Conservation (phyloP, 2,888 invertebrate species). For the Autographa pulchrina region DNA sequence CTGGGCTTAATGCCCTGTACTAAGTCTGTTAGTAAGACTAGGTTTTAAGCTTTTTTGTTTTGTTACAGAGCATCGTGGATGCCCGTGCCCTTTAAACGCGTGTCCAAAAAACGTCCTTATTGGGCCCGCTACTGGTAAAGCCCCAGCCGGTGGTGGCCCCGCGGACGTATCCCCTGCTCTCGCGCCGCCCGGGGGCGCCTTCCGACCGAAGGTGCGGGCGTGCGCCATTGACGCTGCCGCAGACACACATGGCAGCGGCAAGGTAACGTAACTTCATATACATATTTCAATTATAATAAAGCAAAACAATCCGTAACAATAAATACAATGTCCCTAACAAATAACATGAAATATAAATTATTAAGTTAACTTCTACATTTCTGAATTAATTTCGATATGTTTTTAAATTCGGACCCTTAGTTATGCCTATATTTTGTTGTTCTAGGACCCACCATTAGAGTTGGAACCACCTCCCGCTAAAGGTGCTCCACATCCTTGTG, state of each 20-base stretch:
- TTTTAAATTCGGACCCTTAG: background rate
- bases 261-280: conserved; percentile 70
- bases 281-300: background rate
- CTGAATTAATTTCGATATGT: background rate
- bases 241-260: conserved; percentile 85
- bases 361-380: background rate
- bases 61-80: conserved; percentile 89
- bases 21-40: background rate
- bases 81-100: conserved; percentile 97
- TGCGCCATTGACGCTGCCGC: conserved; percentile 80
- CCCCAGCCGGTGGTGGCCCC: conserved; percentile 93
- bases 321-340: too few relatives aligned
- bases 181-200: conserved; percentile 87
- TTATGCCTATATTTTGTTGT: conserved; percentile 11
- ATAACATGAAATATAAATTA: background rate
- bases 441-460: conserved; percentile 83
- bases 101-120: conserved; percentile 99
- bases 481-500: conserved; percentile 81
- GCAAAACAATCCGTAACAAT: background rate
- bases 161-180: conserved; percentile 79
- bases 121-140: conserved; percentile 99
- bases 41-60: background rate
- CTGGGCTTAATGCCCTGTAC: too few relatives aligned
- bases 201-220: conserved; percentile 87
- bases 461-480: conserved; percentile 79